These are phyloP conservation scores for Crocallis elinguaria DNA, from an alignment of 2,888 invertebrate species.

Conservation along the genomic window DNA sequence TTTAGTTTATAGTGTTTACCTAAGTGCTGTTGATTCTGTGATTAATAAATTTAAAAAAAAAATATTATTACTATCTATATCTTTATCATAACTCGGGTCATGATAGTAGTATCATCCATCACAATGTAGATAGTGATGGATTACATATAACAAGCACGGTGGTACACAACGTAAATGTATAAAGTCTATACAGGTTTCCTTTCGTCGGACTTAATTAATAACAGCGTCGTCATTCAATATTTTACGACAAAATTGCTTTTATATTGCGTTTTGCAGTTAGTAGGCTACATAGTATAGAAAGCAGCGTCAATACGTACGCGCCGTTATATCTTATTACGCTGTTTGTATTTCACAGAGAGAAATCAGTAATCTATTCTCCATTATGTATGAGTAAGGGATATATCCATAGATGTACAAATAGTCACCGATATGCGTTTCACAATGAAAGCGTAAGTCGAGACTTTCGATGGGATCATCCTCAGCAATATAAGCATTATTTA, in stretches of 20 bases:
- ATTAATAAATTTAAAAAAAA: too few species aligned
- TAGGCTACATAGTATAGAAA: slow-evolving; percentile 7
- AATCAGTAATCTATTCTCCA: slow-evolving; percentile 25
- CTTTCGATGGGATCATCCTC: slow-evolving; percentile 41
- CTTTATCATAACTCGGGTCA: too few species aligned
- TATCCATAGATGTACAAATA: slow-evolving; percentile 17
- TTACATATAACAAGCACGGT: neutral
- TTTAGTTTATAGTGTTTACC: too few species aligned
- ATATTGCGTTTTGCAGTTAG: neutral
- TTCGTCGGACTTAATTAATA: slow-evolving; percentile 7
- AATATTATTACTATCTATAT: too few species aligned
- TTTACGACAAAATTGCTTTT: slow-evolving; percentile 11
- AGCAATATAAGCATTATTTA: slow-evolving; percentile 40
- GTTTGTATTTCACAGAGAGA: slow-evolving; percentile 20
- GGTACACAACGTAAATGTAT: neutral
- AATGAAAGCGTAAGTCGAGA: slow-evolving; percentile 52
- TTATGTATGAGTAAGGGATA: slow-evolving; percentile 18
- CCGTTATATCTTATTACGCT: slow-evolving; percentile 23
- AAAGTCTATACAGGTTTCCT: neutral
- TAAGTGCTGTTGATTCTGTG: too few species aligned
- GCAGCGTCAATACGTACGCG: slow-evolving; percentile 24
- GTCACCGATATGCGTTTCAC: slow-evolving; percentile 14
- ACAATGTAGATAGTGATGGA: neutral
- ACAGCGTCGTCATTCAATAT: neutral
- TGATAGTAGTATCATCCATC: too few species aligned